A percentile compares a stretch with the other conserved stretches of the same genome.
Evolutionary conservation across 2,888 invertebrate species (phyloP).

Genomic region (Caenorhabditis sinica): DNA sequence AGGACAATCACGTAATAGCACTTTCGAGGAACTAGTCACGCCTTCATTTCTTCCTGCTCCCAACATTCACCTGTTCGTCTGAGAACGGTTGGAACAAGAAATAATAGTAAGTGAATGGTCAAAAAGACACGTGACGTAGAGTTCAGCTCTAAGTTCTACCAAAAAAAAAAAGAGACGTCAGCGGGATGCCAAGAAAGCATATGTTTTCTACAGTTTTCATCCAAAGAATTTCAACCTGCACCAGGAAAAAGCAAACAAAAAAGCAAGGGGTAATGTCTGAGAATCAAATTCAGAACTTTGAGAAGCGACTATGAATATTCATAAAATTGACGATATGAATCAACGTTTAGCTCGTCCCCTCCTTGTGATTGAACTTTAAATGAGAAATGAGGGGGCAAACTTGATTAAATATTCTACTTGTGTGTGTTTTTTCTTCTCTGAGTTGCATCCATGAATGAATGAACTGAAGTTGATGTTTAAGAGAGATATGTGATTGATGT

Average conservation of each 20-base stretch:
- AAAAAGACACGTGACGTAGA: constrained; percentile 7
- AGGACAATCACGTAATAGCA: constrained; percentile 17
- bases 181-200: not conserved
- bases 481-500: constrained; percentile 1
- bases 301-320: constrained; percentile 42
- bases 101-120: not conserved
- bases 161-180: not conserved
- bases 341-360: constrained; percentile 34
- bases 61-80: not conserved
- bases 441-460: constrained; percentile 29
- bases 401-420: constrained; percentile 35
- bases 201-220: constrained; percentile 3
- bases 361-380: constrained; percentile 55
- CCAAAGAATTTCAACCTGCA: not conserved
- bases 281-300: constrained; percentile 40
- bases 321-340: constrained; percentile 54
- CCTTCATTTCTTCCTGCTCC: not conserved
- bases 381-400: constrained; percentile 23
- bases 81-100: constrained; percentile 4
- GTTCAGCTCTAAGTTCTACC: not conserved
- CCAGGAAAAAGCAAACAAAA: not conserved
- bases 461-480: not conserved
- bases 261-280: not conserved
- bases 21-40: constrained; percentile 2
- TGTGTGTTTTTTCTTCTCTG: constrained; percentile 30